Evolutionary conservation across 1,140 invertebrate genomes (phyloP), one percentile per base, ranked within the genome.

Genomic region (Venturia canescens): DNA sequence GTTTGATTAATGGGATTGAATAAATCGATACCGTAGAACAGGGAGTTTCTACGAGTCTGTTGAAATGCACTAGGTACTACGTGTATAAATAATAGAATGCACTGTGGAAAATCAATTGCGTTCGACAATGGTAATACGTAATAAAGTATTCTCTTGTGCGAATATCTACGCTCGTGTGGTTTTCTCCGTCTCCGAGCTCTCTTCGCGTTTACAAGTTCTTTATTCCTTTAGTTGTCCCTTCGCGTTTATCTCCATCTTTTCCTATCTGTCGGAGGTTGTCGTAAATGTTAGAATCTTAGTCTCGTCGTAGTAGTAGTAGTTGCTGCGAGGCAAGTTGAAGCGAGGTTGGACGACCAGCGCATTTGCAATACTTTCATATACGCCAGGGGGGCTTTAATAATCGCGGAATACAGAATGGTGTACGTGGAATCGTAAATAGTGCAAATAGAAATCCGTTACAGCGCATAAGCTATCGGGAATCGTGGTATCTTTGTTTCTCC

Each of bases 391-490:
- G 75, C 15, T 13, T 77, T 60, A 44, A 77, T 77, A 77, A 77
- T 77, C 66, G 57, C 75, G 53, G 71, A 44, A 69, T 31, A 69
- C 13, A 75, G 69, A 80, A 74, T 71, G n/a, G 70, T 74, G 29
- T 50, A 31, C 50, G 27, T 60, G 67, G 48, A 23, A 72, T 71
- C 70, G 50, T 77, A 74, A 72, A 74, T 82, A 83, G 80, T 74
- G 81, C 86, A 85, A 87, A 87, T 84, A 81, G 86, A 86, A 87
- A 84, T 87, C 86, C 86, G 85, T 87, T 87, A 86, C 86, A 83
- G 80, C 67, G 80, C 85, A 82, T 85, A 85, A 86, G 57, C 60
- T 50, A 74, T 66, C 79, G 38, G 57, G 29, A 67, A 60, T 74
- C 66, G 23, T 34, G 31, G 75, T 66, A 18, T 77, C 18, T 69